These are phyloP conservation scores for Sphyrna mokarran DNA, from an alignment of 2,113 vertebrate genomes.

Conservation along the genomic window DNA sequence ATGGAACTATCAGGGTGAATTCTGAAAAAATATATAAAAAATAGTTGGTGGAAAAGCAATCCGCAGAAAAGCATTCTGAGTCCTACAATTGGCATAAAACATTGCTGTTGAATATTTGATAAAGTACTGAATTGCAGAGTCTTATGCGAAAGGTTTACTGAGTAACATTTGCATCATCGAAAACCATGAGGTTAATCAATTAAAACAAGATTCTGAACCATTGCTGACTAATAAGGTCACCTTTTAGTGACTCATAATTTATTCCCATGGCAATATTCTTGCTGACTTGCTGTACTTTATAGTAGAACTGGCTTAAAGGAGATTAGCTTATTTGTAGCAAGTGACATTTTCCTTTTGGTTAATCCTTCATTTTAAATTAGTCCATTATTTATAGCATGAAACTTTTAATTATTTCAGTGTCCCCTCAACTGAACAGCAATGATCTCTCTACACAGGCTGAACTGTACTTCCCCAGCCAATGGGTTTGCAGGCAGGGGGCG, in stretches of 20 bases:
- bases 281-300: neutral
- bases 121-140: neutral
- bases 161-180: slow-evolving; percentile 19
- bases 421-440: neutral
- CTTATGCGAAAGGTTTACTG: neutral
- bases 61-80: neutral
- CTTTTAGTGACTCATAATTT: slow-evolving; percentile 27
- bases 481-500: no score
- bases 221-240: slow-evolving; percentile 2
- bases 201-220: slow-evolving; percentile 4
- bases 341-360: neutral
- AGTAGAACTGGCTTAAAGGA: neutral
- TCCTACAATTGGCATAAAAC: neutral
- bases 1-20: neutral
- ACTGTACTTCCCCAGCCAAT: no score
- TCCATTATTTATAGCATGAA: neutral
- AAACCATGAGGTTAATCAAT: slow-evolving; percentile 16
- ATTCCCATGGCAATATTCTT: neutral
- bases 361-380: slow-evolving; percentile 13
- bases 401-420: neutral
- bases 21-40: neutral
- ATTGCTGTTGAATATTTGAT: neutral
- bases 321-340: neutral
- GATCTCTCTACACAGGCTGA: neutral
- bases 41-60: neutral